A percentile compares a stretch with the other conserved stretches of the same genome.
Evolutionary conservation across 1,140 invertebrate species (phyloP).

Genomic region (Apolygus lucorum): DNA sequence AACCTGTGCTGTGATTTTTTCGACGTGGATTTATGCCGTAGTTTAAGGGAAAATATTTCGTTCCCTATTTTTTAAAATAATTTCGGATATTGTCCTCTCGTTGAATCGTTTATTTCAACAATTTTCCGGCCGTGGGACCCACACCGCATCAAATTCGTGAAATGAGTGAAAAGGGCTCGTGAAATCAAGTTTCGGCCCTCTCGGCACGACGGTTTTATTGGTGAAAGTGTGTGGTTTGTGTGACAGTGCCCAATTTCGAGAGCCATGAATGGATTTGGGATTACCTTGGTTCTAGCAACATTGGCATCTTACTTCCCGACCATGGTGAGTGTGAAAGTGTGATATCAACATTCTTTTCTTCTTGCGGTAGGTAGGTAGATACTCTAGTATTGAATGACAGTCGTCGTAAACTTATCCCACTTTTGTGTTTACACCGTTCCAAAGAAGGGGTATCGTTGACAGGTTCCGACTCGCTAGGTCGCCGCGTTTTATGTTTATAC

Average conservation of each 20-base stretch:
- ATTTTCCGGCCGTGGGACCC: neutral
- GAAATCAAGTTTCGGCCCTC: neutral
- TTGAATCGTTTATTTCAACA: too few species aligned
- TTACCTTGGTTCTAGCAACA: constrained; percentile 3
- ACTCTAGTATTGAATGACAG: neutral
- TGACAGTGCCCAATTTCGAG: constrained; percentile 14
- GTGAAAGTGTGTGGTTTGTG: constrained; percentile 7
- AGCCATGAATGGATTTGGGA: constrained; percentile 16
- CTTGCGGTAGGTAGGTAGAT: neutral
- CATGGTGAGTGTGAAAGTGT: constrained; percentile 2
- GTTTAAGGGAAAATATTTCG: neutral
- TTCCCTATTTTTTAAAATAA: neutral
- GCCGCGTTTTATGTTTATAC: neutral
- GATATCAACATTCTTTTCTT: neutral
- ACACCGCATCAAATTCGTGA: neutral
- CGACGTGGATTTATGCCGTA: neutral
- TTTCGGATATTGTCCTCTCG: too few species aligned
- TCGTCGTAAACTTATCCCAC: neutral
- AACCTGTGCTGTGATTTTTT: constrained; percentile 11
- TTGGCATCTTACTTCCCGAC: constrained; percentile 3
- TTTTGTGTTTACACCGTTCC: neutral
- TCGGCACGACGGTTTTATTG: neutral
- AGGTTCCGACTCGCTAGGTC: neutral
- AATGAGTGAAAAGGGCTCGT: constrained; percentile 8
- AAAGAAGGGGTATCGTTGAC: neutral